Percentiles rank a stretch among this genome's conserved stretches.
Conservation (phyloP, 2,888 invertebrate species). For the Tetheella fluctuosa region DNA sequence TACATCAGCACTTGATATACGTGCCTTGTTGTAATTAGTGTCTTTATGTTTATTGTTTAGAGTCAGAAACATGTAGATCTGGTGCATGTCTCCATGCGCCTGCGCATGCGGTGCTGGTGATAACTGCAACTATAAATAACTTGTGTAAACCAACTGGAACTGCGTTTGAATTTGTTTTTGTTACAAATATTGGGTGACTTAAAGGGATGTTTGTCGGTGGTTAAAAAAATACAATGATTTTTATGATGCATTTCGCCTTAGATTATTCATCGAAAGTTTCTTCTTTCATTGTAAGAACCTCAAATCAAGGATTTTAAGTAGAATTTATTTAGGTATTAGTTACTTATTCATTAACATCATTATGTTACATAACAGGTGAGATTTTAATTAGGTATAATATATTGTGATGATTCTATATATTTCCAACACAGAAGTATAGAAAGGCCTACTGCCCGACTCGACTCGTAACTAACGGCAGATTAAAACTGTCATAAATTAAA, state of each 20-base stretch:
- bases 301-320: too few relatives aligned
- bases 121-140: constrained; percentile 49
- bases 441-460: neutral
- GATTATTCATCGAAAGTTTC: neutral
- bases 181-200: constrained; percentile 2
- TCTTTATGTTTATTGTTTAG: constrained; percentile 60
- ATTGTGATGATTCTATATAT: too few relatives aligned
- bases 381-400: too few relatives aligned
- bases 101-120: constrained; percentile 36
- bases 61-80: constrained; percentile 52
- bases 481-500: neutral
- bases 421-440: neutral
- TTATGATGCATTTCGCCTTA: neutral
- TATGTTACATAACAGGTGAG: too few relatives aligned
- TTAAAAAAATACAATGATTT: neutral
- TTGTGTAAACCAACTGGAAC: neutral
- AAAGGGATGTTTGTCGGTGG: neutral
- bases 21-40: constrained; percentile 53
- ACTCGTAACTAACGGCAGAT: neutral
- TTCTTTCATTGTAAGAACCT: too few relatives aligned
- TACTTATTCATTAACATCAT: too few relatives aligned
- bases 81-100: constrained; percentile 53
- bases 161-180: neutral
- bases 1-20: constrained; percentile 8
- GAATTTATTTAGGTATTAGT: too few relatives aligned